These are phyloP conservation scores for Eucera pruinosa DNA, from an alignment of 2,888 invertebrate genomes.

Conservation along the genomic window DNA sequence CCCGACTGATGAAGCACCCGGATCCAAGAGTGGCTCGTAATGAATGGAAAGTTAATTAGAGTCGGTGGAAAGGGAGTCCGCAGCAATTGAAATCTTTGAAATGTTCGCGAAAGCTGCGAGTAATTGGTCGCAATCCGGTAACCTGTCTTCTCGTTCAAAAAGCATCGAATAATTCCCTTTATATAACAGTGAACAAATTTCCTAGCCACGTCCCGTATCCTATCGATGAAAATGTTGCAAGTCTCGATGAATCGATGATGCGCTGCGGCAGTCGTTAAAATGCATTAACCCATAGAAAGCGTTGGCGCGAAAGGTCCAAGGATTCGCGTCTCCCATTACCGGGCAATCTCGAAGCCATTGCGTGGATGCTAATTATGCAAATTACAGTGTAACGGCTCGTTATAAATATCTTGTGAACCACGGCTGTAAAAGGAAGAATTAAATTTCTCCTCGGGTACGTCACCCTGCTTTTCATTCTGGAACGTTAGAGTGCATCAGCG, in stretches of 20 bases:
- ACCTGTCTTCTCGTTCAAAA: not conserved
- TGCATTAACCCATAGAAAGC: not conserved
- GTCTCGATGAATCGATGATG: slow-evolving; percentile 3
- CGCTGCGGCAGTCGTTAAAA: not conserved
- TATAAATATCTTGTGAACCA: slow-evolving; percentile 45
- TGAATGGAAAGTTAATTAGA: slow-evolving; percentile 48
- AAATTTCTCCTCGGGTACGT: slow-evolving; percentile 47
- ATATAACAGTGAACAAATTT: slow-evolving; percentile 14
- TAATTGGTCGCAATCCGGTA: slow-evolving; percentile 29
- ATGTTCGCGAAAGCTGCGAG: not conserved
- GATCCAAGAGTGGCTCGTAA: slow-evolving; percentile 19
- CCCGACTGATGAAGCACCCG: slow-evolving; percentile 33
- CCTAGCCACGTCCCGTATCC: not conserved
- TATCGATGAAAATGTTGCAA: not conserved
- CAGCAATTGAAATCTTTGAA: slow-evolving; percentile 39
- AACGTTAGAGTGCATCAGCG: slow-evolving; percentile 44
- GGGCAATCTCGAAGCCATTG: slow-evolving; percentile 19
- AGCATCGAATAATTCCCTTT: not conserved
- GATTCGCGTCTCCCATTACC: slow-evolving; percentile 21
- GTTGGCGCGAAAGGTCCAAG: not conserved
- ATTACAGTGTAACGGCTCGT: slow-evolving; percentile 43
- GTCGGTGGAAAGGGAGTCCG: not conserved
- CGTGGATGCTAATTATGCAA: slow-evolving; percentile 50
- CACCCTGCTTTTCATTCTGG: slow-evolving; percentile 51
- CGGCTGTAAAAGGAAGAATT: slow-evolving; percentile 15